These are phyloP conservation scores for Eolophus roseicapilla DNA, from an alignment of 2,113 vertebrate genomes.

Conservation along the genomic window DNA sequence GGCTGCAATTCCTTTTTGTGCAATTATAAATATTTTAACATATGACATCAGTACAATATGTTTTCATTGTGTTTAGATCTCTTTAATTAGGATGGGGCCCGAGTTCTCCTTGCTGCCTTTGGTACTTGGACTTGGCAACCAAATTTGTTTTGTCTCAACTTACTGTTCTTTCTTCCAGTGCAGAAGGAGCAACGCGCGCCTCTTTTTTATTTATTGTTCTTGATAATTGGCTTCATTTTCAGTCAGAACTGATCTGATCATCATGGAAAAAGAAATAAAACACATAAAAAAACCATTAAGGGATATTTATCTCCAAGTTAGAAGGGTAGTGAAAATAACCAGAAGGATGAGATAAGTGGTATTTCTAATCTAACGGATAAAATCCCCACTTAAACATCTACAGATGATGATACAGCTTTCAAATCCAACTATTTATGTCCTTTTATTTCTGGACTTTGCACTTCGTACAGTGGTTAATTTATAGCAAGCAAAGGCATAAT, in stretches of 20 bases:
- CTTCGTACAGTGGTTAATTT: constrained; percentile 56
- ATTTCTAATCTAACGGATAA: constrained; percentile 68
- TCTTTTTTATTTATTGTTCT: constrained; percentile 73
- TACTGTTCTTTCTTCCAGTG: constrained; percentile 58
- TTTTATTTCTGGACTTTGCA: constrained; percentile 58
- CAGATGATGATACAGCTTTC: constrained; percentile 53
- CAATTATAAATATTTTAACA: constrained; percentile 71
- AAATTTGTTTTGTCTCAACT: constrained; percentile 62
- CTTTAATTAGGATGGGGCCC: constrained; percentile 69
- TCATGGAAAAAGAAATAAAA: constrained; percentile 72
- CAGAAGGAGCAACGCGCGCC: constrained; percentile 28
- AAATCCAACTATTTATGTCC: constrained; percentile 60
- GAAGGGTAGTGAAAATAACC: constrained; percentile 53
- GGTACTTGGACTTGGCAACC: constrained; percentile 67
- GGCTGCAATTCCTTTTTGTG: constrained; percentile 51
- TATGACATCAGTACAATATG: constrained; percentile 69
- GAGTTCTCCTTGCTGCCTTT: constrained; percentile 59
- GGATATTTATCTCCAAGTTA: constrained; percentile 67
- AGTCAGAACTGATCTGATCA: constrained; percentile 67
- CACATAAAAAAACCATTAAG: constrained; percentile 67
- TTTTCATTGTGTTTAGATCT: constrained; percentile 70
- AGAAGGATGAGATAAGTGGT: constrained; percentile 72
- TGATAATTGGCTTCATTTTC: constrained; percentile 70
- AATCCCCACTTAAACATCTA: constrained; percentile 64
- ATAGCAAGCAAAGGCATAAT: constrained; percentile 38